These are phyloP conservation scores for Operophtera brumata DNA, from an alignment of 2,888 invertebrate genomes.

Conservation along the genomic window DNA sequence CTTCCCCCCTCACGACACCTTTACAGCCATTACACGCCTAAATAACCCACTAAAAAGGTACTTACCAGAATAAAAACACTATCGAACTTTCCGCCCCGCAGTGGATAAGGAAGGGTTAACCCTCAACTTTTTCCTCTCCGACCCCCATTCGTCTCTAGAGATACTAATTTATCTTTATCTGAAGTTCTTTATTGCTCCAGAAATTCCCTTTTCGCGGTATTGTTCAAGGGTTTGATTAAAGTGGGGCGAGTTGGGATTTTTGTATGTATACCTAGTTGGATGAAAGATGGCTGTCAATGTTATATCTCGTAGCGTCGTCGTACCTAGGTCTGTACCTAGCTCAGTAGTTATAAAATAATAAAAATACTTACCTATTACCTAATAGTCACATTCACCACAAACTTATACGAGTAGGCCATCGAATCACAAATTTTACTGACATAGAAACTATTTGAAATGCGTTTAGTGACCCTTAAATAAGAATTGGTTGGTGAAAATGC, in stretches of 20 bases:
- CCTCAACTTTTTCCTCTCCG: slow-evolving; percentile 68
- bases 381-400: too few relatives aligned
- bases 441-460: too few relatives aligned
- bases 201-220: slow-evolving; percentile 63
- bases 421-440: too few relatives aligned
- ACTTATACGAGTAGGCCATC: too few relatives aligned
- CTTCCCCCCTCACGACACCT: too few relatives aligned
- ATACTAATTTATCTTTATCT: slow-evolving; percentile 76
- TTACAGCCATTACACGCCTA: background rate
- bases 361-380: too few relatives aligned
- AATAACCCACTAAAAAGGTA: slow-evolving; percentile 5
- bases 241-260: slow-evolving; percentile 39
- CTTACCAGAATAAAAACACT: slow-evolving; percentile 54
- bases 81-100: slow-evolving; percentile 56
- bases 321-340: too few relatives aligned
- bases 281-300: background rate
- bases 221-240: slow-evolving; percentile 61
- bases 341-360: too few relatives aligned
- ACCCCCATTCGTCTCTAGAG: slow-evolving; percentile 72
- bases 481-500: too few relatives aligned
- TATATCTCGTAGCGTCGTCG: too few relatives aligned
- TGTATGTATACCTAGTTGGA: slow-evolving; percentile 4
- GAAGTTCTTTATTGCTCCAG: slow-evolving; percentile 63
- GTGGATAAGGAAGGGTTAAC: slow-evolving; percentile 72
- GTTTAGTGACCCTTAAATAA: too few relatives aligned